Base-by-base conservation (phyloP, 2,113 vertebrate genomes). In the Centropus unirufus region DNA sequence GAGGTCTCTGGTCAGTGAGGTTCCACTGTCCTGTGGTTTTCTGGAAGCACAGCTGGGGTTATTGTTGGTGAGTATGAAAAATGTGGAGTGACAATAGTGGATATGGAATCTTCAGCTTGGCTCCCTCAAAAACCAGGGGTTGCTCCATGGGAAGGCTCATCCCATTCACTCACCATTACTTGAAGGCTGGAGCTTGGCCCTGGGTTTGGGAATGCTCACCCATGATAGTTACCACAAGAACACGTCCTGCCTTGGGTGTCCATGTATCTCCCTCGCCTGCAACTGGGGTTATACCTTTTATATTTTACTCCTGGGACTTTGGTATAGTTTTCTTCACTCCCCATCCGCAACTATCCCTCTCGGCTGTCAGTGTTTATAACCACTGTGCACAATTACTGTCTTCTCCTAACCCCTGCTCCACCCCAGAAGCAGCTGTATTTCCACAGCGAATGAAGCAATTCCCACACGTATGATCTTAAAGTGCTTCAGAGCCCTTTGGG, bases 401-500 rank as follows among this genome's bases (percentile, higher is more conserved):
- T 64, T 74, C 30, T 51, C 30, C 57, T 12, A 49, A 75, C 44
- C 73, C 49, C 30, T 0, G 1, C 81, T 80, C 68, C 54, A 14
- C 36, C 58, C 73, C 68, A 32, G 86, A 29, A 64, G 63, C 69
- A 77, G 63, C 92, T 91, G 83, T 55, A 72, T 90, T 96, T 95
- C 93, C 92, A 80, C 54, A 63, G 64, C 2, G 46, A 87, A 69
- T 81, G 88, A 96, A 97, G 83, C 82, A 76, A 88, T 87, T 88
- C 92, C 87, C 83, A 14, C 22, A 63, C 13, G 77, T 24, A 64
- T 27, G 83, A 68, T 94, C 91, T 59, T 79, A 59, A 95, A 95
- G 96, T 63, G 93, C 81, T 93, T 94, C 47, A 36, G 92, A 87
- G 93, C 64, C 95, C 95, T 96, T 63, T 85, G 96, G 96, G 94